A percentile compares a stretch with the other conserved stretches of the same genome.
phyloP scores from a whole-genome alignment of 2,888 invertebrate genomes.

The Syrista parreyssii region DNA sequence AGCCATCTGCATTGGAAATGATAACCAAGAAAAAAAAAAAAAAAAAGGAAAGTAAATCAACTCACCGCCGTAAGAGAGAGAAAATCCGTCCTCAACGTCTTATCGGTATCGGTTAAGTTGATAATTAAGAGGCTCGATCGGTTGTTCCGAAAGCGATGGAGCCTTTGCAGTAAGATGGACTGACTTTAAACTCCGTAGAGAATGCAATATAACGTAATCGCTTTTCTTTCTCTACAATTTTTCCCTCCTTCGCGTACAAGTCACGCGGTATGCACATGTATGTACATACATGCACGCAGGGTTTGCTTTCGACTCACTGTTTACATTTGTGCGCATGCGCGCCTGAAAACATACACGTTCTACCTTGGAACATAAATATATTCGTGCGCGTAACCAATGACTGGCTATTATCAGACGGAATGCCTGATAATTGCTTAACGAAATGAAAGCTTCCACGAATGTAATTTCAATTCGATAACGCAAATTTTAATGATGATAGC shows the following conservation, averaged over 20 bases:
- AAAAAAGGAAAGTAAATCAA: too few relatives aligned
- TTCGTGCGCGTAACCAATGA: not conserved
- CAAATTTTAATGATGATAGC: conserved; percentile 56
- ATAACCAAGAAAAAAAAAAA: not conserved
- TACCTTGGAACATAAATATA: not conserved
- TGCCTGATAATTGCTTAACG: conserved; percentile 44
- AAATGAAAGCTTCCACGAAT: conserved; percentile 40
- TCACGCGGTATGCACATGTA: too few relatives aligned
- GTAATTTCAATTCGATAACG: conserved; percentile 49
- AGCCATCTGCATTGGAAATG: conserved; percentile 46
- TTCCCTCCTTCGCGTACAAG: too few relatives aligned
- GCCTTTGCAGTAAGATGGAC: too few relatives aligned
- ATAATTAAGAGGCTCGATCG: conserved; percentile 38
- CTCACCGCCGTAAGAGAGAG: too few relatives aligned
- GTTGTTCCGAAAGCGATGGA: conserved; percentile 28
- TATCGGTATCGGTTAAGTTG: conserved; percentile 20
- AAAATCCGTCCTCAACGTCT: conserved; percentile 20
- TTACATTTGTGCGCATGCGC: too few relatives aligned
- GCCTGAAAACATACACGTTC: too few relatives aligned
- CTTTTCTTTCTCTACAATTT: too few relatives aligned
- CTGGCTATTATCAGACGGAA: conserved; percentile 24
- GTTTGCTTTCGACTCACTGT: too few relatives aligned
- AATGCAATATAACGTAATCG: too few relatives aligned
- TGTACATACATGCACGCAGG: too few relatives aligned
- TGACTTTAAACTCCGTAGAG: too few relatives aligned